Percentiles rank a stretch among this genome's conserved stretches.
These are phyloP conservation scores for Volucella bombylans DNA, from an alignment of 2,888 invertebrate species.

Conservation along the genomic window DNA sequence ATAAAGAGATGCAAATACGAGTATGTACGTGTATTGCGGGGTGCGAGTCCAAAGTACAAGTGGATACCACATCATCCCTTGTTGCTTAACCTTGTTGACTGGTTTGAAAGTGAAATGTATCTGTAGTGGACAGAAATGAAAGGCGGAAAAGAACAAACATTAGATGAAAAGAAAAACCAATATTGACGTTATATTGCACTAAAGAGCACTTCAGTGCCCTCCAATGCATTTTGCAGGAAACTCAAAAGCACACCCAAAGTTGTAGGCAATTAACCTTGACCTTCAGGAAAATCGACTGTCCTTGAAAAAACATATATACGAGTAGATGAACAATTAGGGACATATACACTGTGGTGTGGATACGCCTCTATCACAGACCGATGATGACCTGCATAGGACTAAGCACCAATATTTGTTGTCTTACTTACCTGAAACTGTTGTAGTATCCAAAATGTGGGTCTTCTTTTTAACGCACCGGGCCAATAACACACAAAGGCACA, in stretches of 20 bases:
- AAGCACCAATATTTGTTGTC: no score
- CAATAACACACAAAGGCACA: slow-evolving; percentile 86
- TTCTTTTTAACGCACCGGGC: slow-evolving; percentile 86
- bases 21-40: no score
- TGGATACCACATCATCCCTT: no score
- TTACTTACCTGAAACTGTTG: slow-evolving; percentile 86
- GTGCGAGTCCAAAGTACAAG: no score
- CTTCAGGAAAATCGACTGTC: slow-evolving; percentile 33
- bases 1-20: no score
- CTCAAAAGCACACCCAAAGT: slow-evolving; percentile 1
- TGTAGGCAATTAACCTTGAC: slow-evolving; percentile 43
- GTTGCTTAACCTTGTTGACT: not conserved
- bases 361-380: no score
- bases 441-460: slow-evolving; percentile 86
- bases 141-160: slow-evolving; percentile 16
- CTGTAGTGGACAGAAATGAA: not conserved
- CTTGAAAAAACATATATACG: slow-evolving; percentile 13
- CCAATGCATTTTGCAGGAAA: no score
- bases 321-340: no score
- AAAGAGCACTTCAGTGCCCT: no score
- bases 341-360: no score
- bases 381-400: no score
- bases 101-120: not conserved
- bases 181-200: slow-evolving; percentile 30
- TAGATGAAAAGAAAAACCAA: slow-evolving; percentile 43